Base-by-base conservation (phyloP, 2,888 invertebrate genomes). In the Xanthorhoe designata region DNA sequence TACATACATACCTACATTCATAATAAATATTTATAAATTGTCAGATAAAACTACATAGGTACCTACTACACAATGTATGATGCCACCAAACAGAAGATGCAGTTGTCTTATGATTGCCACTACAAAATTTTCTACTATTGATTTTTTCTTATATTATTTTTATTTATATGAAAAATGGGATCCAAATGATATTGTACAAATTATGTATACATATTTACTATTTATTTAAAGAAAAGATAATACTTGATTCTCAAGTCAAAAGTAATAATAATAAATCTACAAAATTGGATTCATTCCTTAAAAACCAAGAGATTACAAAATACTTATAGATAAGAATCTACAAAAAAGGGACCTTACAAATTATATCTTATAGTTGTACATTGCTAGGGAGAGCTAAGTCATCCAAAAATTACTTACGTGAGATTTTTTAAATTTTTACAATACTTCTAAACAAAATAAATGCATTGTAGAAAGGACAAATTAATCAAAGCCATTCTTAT, bases 261-360 rank as follows among this genome's bases (percentile, higher is more conserved):
- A 85, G n/a, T n/a, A n/a, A 84, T 84, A 70, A 84, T 63, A 64
- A 59, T 68, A 85, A 42, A 80, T 88, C 90, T 89, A 90, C 83
- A 86, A 85, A 86, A 84, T 84, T 83, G 85, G 82, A 83, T 87
- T 82, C 56, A 80, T 82, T 83, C 82, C 85, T 86, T 85, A 89
- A 88, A 89, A 68, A 87, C 87, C 85, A 89, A 82, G 90, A 92
- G 92, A 91, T 92, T 92, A 92, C 91, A 91, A 90, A 88, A 88
- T 91, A 90, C 89, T 85, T 91, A 91, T 84, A 80, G 81, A 86
- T 85, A 87, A 85, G 87, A 90, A 87, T 91, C 91, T 92, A 92
- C 90, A 90, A 89, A 89, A 85, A 86, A 87, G 84, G 78, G 81
- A 83, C 84, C 91, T 92, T 91, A 91, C 80, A 90, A 91, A 90